Conservation (phyloP, 2,113 vertebrate species). For the human region DNA sequence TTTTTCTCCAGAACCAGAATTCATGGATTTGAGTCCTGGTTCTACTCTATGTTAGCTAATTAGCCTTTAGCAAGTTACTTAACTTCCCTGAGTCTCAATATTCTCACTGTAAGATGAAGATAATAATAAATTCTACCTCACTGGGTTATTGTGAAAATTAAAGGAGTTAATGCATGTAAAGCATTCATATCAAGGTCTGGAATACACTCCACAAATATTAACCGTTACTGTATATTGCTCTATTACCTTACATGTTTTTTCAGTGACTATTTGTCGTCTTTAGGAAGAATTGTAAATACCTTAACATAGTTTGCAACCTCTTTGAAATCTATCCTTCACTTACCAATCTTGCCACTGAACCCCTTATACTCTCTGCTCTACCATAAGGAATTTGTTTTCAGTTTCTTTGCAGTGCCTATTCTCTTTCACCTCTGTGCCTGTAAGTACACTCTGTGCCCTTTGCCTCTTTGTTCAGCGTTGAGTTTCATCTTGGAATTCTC, state of each 20-base stretch:
- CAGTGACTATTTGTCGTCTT: not conserved
- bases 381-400: not conserved
- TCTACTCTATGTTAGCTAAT: not conserved
- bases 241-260: not conserved
- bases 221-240: not conserved
- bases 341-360: not conserved
- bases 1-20: not conserved
- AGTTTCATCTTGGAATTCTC: constrained; percentile 3
- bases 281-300: not conserved
- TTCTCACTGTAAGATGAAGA: not conserved
- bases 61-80: constrained; percentile 9
- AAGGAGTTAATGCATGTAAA: not conserved
- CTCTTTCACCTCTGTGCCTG: not conserved
- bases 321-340: not conserved
- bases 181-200: not conserved
- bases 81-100: not conserved
- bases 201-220: not conserved
- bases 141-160: not conserved
- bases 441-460: not conserved
- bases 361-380: not conserved
- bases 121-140: not conserved
- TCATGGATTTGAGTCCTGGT: not conserved
- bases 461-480: not conserved
- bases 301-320: not conserved
- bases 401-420: not conserved